phyloP scores from a whole-genome alignment of 2,113 vertebrate species.

The Mesocricetus auratus region DNA sequence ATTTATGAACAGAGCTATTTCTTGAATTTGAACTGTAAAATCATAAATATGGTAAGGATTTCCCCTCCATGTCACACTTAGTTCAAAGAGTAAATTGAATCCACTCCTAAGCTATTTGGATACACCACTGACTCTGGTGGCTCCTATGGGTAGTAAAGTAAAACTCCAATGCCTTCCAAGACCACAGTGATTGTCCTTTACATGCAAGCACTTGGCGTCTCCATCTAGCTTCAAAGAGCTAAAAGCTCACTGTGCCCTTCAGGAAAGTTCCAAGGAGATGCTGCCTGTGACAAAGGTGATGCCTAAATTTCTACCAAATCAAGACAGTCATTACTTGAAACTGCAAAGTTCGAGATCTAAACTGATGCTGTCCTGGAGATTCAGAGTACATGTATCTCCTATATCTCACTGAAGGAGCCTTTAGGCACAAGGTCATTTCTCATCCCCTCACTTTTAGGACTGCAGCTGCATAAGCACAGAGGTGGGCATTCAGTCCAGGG shows the following conservation, averaged over 20 bases:
- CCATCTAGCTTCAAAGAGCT: conserved; percentile 45
- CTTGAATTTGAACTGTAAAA: conserved; percentile 56
- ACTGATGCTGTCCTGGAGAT: not conserved
- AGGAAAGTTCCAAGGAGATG: conserved; percentile 13
- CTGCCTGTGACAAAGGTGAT: not conserved
- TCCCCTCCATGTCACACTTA: not conserved
- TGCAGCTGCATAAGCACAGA: not conserved
- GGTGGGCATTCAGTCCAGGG: not conserved
- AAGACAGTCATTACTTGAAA: conserved; percentile 63
- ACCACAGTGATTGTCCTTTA: not conserved
- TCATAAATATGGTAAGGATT: conserved; percentile 20
- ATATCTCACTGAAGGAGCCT: not conserved
- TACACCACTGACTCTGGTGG: not conserved
- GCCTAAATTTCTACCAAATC: conserved; percentile 35
- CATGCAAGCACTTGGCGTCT: not conserved
- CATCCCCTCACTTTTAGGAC: not conserved
- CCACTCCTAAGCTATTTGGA: conserved; percentile 20
- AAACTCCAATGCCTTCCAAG: conserved; percentile 44
- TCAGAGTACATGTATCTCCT: not conserved
- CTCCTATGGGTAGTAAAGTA: not conserved
- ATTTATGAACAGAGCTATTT: conserved; percentile 9
- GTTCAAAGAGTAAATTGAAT: conserved; percentile 55
- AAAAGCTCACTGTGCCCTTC: not conserved
- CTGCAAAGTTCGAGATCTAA: not conserved
- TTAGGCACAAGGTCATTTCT: not conserved